A percentile compares a stretch with the other conserved stretches of the same genome.
phyloP scores from a whole-genome alignment of 53 echinoderm and acorn worm species.

The Antedon mediterranea region DNA sequence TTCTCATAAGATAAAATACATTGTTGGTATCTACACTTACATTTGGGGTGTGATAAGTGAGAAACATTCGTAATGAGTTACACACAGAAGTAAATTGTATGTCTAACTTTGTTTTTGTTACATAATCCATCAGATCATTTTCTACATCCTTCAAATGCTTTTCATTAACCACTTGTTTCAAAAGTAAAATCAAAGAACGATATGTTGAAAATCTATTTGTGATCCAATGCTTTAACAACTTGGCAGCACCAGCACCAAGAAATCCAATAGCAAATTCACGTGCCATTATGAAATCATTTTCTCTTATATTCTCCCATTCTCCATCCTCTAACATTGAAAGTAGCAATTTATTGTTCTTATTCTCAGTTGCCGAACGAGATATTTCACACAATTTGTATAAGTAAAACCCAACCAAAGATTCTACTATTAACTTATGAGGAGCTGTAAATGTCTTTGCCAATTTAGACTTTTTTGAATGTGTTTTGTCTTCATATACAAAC shows the following conservation, averaged over 20 bases:
- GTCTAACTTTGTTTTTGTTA: not conserved
- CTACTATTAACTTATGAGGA: not conserved
- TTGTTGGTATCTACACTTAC: not conserved
- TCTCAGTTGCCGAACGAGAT: not conserved
- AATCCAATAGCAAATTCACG: not conserved
- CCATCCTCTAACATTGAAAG: not conserved
- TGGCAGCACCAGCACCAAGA: not conserved
- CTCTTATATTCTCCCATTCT: not conserved
- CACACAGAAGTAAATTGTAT: not conserved
- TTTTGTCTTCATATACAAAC: not conserved
- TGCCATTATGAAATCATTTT: not conserved
- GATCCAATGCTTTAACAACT: not conserved
- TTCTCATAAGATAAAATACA: not conserved
- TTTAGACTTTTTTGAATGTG: not conserved
- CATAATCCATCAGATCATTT: not conserved
- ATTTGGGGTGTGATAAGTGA: not conserved
- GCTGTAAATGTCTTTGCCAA: not conserved
- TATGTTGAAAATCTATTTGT: not conserved
- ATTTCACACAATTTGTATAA: not conserved
- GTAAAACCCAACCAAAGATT: not conserved
- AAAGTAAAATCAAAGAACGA: not conserved
- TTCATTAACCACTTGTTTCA: not conserved
- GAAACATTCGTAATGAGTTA: not conserved
- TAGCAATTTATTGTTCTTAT: not conserved
- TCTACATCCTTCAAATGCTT: not conserved